A percentile compares a stretch with the other conserved stretches of the same genome.
phyloP scores from a whole-genome alignment of 2,888 invertebrate species.

The Parthenolecanium corni region DNA sequence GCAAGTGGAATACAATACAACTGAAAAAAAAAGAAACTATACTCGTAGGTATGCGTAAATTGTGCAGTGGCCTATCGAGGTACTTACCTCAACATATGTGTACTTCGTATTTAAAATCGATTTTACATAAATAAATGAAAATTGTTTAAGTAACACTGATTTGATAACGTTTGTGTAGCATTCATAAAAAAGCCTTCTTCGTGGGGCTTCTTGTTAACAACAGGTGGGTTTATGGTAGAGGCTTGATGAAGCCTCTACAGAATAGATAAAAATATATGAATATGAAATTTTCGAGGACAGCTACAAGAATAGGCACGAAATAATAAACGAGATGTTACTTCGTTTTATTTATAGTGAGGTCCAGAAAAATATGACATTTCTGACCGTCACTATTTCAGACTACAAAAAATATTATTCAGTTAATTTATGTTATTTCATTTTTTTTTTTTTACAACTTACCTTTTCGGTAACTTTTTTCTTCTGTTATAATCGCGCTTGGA shows the following conservation, averaged over 20 bases:
- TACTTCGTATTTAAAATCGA: no score
- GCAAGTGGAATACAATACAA: no score
- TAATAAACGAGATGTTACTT: slow-evolving; percentile 19
- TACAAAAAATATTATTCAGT: no score
- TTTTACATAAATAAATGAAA: neutral
- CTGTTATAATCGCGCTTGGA: neutral
- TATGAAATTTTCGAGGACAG: slow-evolving; percentile 23
- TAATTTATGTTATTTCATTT: no score
- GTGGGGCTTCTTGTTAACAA: slow-evolving; percentile 28
- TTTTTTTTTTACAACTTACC: neutral
- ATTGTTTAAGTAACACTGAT: slow-evolving; percentile 14
- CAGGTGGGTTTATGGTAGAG: slow-evolving; percentile 20
- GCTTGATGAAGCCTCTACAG: slow-evolving; percentile 12
- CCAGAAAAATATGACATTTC: slow-evolving; percentile 22
- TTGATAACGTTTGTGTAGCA: slow-evolving; percentile 7
- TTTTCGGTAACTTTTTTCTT: neutral
- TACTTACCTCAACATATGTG: no score
- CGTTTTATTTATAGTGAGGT: slow-evolving; percentile 21
- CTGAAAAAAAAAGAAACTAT: no score
- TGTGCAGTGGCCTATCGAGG: no score
- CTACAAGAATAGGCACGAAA: slow-evolving; percentile 16
- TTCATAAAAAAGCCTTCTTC: slow-evolving; percentile 23
- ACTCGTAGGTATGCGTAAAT: no score
- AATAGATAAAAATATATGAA: slow-evolving; percentile 25
- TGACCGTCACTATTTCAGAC: slow-evolving; percentile 24